Evolutionary conservation across 2,888 invertebrate genomes (phyloP).

Genomic region (Apodemia mormo): DNA sequence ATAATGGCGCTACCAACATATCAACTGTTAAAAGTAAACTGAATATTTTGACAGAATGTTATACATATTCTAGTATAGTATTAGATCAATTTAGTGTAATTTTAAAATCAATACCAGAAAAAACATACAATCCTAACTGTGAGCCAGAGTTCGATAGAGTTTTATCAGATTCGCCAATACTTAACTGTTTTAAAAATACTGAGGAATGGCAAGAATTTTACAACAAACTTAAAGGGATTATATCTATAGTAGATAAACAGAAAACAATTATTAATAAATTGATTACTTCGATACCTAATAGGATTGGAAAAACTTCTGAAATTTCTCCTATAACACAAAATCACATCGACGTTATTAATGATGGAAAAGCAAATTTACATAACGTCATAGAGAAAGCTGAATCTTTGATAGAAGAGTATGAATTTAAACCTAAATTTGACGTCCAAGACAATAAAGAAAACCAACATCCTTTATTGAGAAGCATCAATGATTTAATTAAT

Average conservation of each 20-base stretch:
- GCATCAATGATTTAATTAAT: slow-evolving; percentile 50
- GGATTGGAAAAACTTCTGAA: slow-evolving; percentile 46
- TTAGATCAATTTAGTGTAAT: slow-evolving; percentile 86
- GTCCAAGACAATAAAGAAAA: slow-evolving; percentile 43
- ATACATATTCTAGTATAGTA: slow-evolving; percentile 76
- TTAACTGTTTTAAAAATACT: slow-evolving; percentile 62
- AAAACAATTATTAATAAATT: slow-evolving; percentile 61
- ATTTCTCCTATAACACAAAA: slow-evolving; percentile 54
- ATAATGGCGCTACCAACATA: slow-evolving; percentile 52
- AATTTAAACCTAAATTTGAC: slow-evolving; percentile 52
- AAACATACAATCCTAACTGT: slow-evolving; percentile 43
- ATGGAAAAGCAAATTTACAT: slow-evolving; percentile 54
- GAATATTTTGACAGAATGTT: slow-evolving; percentile 67
- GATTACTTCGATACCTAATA: slow-evolving; percentile 51
- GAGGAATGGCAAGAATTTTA: slow-evolving; percentile 64
- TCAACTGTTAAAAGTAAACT: slow-evolving; percentile 58
- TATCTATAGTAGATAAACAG: slow-evolving; percentile 60
- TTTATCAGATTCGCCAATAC: slow-evolving; percentile 61
- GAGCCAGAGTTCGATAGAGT: slow-evolving; percentile 65
- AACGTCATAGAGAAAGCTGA: slow-evolving; percentile 50
- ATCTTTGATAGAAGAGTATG: slow-evolving; percentile 53
- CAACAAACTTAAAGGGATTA: slow-evolving; percentile 56
- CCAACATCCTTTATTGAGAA: slow-evolving; percentile 60
- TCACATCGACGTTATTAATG: slow-evolving; percentile 59
- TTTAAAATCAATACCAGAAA: slow-evolving; percentile 78